Evolutionary conservation across 2,113 vertebrate genomes (phyloP), one percentile per base, ranked within the genome.

Genomic region (Salvelinus namaycush): DNA sequence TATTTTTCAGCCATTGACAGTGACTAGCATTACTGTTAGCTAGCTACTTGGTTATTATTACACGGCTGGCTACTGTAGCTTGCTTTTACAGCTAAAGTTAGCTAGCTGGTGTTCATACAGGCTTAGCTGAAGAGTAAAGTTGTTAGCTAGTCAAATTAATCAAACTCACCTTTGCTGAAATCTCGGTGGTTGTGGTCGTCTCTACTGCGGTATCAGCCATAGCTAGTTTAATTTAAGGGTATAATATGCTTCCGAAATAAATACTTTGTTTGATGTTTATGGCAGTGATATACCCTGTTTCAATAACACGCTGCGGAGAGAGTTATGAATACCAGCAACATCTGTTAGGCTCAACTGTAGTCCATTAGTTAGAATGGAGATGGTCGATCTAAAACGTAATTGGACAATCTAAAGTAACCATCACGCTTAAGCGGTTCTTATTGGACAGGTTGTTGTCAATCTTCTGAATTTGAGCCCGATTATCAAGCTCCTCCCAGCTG

Each of bases 151-250:
- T 54, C 51, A 20, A 26, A 48, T 76, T 72, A 89, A 87, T 84
- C 68, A 85, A 87, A 91, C 92, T 79, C 86, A 95, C 94, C 92
- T 94, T 94, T 73, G 91, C 87, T 79, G 92, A 93, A 87, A 95
- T 90, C 91, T 95, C 94, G 76, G 87, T 76, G 54, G 90, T 76
- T 57, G 85, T 87, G 84, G 92, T 93, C 29, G 91, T 93, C 44
- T 94, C 93, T 81, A 93, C 93, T 89, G 85, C 92, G 79, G 91
- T 93, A 48, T 95, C 95, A 78, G 95, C 93, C 95, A 95, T 95
- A 60, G 81, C 85, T 84, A 16, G 11, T 83, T 79, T 66, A 51
- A 29, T 29, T 73, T 73, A 74, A 76, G 49, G 44, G 70, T 49
- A 78, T 70, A 77, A 57, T 54, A 18, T 54, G 1, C 16, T 54